Percentiles rank a stretch among this genome's conserved stretches.
Conservation (phyloP, 2,797 vertebrate genomes). For the Chrysolophus pictus region DNA sequence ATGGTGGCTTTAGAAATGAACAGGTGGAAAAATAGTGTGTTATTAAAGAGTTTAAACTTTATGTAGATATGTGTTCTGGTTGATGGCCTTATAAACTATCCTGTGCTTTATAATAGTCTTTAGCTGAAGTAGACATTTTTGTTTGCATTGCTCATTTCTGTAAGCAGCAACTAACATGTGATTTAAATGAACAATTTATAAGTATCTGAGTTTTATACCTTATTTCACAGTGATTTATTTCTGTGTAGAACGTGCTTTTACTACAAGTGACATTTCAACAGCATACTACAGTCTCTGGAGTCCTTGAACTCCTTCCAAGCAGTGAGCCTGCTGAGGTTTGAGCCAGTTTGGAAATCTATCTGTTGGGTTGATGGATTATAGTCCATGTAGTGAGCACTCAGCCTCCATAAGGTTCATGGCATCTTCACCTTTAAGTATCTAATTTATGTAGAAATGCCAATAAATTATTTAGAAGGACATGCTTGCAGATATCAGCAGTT, state of each 20-base stretch:
- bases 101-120: background rate
- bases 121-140: background rate
- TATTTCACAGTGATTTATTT: constrained; percentile 52
- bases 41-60: background rate
- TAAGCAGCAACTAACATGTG: background rate
- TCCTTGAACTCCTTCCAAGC: constrained; percentile 54
- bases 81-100: background rate
- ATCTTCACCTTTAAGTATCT: constrained; percentile 70
- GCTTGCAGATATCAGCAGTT: constrained; percentile 72
- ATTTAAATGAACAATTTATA: constrained; percentile 29
- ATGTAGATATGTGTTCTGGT: background rate
- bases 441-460: constrained; percentile 72
- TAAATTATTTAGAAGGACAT: constrained; percentile 72
- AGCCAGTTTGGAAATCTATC: constrained; percentile 59
- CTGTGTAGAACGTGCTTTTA: constrained; percentile 13
- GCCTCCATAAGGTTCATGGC: constrained; percentile 46
- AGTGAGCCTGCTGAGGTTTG: background rate
- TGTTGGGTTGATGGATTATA: constrained; percentile 51
- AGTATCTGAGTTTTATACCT: constrained; percentile 22
- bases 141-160: constrained; percentile 18
- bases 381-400: constrained; percentile 16
- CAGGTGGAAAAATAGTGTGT: background rate
- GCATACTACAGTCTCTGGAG: background rate
- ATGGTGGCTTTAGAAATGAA: background rate
- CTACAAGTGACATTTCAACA: constrained; percentile 44